Percentiles rank a stretch among this genome's conserved stretches.
phyloP scores from a whole-genome alignment of 2,113 vertebrate species.

The Damaliscus lunatus region DNA sequence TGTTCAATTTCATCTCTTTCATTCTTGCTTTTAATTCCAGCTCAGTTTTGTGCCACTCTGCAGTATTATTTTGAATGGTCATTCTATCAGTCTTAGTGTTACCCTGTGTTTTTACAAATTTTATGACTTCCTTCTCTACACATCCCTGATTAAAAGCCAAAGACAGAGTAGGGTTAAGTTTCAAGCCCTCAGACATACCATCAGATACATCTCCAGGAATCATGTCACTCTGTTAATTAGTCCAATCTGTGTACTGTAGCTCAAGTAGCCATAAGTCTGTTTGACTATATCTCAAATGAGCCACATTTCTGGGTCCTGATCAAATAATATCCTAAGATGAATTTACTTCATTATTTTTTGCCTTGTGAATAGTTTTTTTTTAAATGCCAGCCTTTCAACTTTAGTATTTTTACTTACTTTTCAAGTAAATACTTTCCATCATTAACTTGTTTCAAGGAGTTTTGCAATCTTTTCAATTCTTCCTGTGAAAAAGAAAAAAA shows the following conservation, averaged over 20 bases:
- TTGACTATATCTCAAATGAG: neutral
- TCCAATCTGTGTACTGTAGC: neutral
- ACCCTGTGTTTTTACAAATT: neutral
- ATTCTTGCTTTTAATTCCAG: neutral
- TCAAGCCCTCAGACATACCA: neutral
- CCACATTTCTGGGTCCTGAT: neutral
- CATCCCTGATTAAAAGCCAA: neutral
- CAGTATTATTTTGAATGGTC: neutral
- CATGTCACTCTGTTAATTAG: neutral
- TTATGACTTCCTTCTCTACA: neutral
- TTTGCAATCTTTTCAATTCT: constrained; percentile 89
- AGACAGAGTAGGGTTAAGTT: neutral
- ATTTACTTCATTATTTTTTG: neutral
- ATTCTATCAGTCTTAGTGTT: neutral
- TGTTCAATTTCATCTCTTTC: neutral
- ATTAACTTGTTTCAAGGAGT: constrained; percentile 82
- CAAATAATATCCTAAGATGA: neutral
- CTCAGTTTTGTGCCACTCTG: neutral
- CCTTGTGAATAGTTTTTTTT: neutral
- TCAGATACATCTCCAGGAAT: neutral
- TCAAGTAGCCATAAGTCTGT: neutral
- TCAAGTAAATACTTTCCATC: constrained; percentile 87
- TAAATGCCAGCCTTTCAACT: neutral
- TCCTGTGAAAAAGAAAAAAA: constrained; percentile 81
- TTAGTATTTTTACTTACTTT: constrained; percentile 82